phyloP scores from a whole-genome alignment of 1,140 invertebrate species.

The Cryptotermes secundus region DNA sequence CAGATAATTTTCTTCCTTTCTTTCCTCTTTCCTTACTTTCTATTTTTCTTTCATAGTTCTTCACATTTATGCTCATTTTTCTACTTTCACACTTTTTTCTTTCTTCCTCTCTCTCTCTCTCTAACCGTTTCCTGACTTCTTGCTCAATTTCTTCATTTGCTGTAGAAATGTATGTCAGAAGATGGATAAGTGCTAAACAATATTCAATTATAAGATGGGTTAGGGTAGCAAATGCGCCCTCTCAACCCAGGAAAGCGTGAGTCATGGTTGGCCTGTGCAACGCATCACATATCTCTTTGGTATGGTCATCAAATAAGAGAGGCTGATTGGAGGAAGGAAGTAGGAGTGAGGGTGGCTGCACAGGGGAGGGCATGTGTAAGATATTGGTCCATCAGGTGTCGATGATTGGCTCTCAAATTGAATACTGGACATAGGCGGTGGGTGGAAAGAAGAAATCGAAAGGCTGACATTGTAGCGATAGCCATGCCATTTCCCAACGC shows the following conservation, averaged over 20 bases:
- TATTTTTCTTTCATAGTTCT: no score
- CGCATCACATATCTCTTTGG: slow-evolving; percentile 5
- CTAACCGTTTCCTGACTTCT: no score
- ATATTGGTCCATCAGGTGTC: slow-evolving; percentile 15
- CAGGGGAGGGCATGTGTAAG: slow-evolving; percentile 5
- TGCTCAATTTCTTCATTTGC: background rate
- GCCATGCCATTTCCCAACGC: background rate
- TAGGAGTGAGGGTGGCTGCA: background rate
- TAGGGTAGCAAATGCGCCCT: background rate
- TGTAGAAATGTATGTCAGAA: background rate
- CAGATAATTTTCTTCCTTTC: no score
- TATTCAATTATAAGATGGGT: background rate
- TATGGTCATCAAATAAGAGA: slow-evolving; percentile 16
- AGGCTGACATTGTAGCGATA: background rate
- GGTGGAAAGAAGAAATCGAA: background rate
- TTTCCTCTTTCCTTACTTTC: no score
- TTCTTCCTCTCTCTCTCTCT: background rate
- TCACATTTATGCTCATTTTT: no score
- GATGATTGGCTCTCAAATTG: slow-evolving; percentile 19
- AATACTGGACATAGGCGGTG: background rate
- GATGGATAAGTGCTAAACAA: background rate
- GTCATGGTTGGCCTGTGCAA: background rate
- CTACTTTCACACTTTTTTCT: no score
- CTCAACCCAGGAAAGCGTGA: background rate
- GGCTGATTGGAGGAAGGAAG: background rate